Evolutionary conservation across 2,113 vertebrate species (phyloP).

Genomic region (Sinocyclocheilus rhinocerous): DNA sequence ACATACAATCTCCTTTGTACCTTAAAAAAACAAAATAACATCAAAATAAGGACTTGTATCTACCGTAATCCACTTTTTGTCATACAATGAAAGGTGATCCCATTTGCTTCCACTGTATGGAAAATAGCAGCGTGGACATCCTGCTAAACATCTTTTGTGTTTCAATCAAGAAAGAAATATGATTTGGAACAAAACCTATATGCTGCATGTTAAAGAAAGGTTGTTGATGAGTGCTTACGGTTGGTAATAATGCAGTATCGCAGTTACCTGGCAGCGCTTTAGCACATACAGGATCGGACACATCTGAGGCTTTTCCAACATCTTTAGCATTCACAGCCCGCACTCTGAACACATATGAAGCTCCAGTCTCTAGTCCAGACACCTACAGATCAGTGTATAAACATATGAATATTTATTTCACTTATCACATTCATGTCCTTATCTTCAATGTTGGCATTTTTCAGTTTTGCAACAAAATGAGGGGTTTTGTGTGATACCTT

Average conservation of each 20-base stretch:
- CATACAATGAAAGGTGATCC: background rate
- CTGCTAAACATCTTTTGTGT: background rate
- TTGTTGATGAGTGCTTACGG: background rate
- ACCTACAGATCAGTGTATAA: constrained; percentile 67
- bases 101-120: background rate
- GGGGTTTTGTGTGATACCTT: constrained; percentile 75
- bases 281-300: constrained; percentile 85
- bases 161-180: background rate
- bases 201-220: background rate
- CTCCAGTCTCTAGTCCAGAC: constrained; percentile 80
- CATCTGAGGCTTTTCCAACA: constrained; percentile 82
- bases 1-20: constrained; percentile 85
- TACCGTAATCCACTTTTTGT: background rate
- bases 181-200: background rate
- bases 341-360: constrained; percentile 89
- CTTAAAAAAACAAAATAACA: constrained; percentile 64
- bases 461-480: background rate
- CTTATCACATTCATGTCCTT: background rate
- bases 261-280: constrained; percentile 84
- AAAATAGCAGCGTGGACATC: background rate
- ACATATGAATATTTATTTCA: background rate
- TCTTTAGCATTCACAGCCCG: constrained; percentile 84
- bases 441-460: background rate
- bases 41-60: background rate
- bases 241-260: background rate